A percentile compares a stretch with the other conserved stretches of the same genome.
These are phyloP conservation scores for Melanotaenia pygmaea DNA, from an alignment of 2,797 vertebrate genomes.

Conservation along the genomic window DNA sequence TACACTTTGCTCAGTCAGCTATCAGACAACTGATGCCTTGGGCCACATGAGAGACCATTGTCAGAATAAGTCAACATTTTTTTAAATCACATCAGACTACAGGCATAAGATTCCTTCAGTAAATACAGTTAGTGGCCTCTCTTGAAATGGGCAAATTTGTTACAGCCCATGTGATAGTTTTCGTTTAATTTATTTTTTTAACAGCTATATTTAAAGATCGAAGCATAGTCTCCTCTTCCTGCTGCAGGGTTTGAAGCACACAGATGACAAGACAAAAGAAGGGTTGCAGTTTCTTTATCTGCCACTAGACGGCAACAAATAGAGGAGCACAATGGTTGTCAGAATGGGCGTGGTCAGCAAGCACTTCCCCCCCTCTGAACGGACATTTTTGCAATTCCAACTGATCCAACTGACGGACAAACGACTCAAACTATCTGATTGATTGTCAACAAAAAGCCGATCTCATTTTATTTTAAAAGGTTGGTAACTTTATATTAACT, in stretches of 20 bases:
- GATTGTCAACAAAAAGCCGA: background rate
- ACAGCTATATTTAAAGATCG: background rate
- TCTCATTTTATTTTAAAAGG: background rate
- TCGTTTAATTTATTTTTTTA: background rate
- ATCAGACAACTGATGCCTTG: background rate
- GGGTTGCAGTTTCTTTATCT: background rate
- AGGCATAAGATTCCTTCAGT: background rate
- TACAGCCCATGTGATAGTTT: background rate
- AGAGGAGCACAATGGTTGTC: background rate
- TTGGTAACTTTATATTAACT: background rate
- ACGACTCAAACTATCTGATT: accelerated
- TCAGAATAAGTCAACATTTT: slow-evolving; percentile 9
- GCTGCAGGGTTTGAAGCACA: background rate
- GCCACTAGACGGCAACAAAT: slow-evolving; percentile 42
- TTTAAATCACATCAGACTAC: background rate
- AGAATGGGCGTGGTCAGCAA: slow-evolving; percentile 62
- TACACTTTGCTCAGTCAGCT: slow-evolving; percentile 13
- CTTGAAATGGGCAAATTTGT: background rate
- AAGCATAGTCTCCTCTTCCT: background rate
- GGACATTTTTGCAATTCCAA: slow-evolving; percentile 64
- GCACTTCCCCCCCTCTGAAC: slow-evolving; percentile 22
- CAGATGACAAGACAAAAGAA: background rate
- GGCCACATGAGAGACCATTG: background rate
- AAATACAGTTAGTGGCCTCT: background rate
- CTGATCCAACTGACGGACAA: slow-evolving; percentile 14